These are phyloP conservation scores for Brevimyrus niger DNA, from an alignment of 2,113 vertebrate genomes.

Conservation along the genomic window DNA sequence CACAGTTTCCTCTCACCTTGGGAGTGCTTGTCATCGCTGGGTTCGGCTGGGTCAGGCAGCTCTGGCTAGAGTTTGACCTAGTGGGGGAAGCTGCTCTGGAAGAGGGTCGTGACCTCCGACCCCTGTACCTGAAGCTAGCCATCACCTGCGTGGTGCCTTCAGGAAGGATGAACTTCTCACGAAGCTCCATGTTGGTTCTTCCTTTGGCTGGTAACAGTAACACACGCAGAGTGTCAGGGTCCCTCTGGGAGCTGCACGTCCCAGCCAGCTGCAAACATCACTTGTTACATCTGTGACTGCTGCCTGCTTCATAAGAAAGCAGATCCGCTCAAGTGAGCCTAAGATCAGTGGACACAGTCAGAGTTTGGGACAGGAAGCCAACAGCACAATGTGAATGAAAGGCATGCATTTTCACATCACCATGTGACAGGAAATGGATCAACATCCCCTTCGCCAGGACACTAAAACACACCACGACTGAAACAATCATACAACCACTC, in stretches of 20 bases:
- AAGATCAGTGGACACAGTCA: not conserved
- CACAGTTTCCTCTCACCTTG: constrained; percentile 66
- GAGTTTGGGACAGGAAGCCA: constrained; percentile 15
- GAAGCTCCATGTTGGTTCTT: constrained; percentile 89
- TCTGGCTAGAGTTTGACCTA: constrained; percentile 85
- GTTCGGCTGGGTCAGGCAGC: constrained; percentile 64
- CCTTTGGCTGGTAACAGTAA: constrained; percentile 75
- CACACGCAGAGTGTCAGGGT: not conserved
- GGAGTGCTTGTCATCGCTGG: constrained; percentile 60
- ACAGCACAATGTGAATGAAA: constrained; percentile 13
- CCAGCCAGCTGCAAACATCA: not conserved
- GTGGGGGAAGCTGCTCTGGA: constrained; percentile 88
- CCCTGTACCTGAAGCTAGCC: constrained; percentile 88
- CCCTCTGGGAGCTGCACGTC: not conserved
- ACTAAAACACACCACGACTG: not conserved
- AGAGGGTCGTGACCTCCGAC: constrained; percentile 84
- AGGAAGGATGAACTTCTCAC: constrained; percentile 95
- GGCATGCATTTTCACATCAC: constrained; percentile 46
- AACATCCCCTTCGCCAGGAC: not conserved
- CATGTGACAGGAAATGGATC: constrained; percentile 23
- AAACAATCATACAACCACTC: not conserved
- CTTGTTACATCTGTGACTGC: not conserved
- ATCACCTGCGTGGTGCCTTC: constrained; percentile 89
- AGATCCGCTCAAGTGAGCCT: constrained; percentile 14
- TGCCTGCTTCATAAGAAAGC: constrained; percentile 10